A percentile compares a stretch with the other conserved stretches of the same genome.
Evolutionary conservation across 2,888 invertebrate species (phyloP).

Genomic region (Catonia carolina): DNA sequence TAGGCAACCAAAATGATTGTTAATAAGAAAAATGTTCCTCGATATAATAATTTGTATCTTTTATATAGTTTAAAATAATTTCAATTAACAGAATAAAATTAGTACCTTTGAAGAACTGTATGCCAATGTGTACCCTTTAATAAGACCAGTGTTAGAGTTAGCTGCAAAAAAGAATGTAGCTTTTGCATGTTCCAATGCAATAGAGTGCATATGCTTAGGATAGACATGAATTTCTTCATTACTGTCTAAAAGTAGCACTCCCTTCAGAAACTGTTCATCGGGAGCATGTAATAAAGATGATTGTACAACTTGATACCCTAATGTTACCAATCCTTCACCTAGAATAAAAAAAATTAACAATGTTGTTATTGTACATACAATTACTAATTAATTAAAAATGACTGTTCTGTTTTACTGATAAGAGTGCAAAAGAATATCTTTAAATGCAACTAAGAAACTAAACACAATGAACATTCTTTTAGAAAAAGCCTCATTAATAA

Average conservation of each 20-base stretch:
- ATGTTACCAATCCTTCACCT: constrained; percentile 47
- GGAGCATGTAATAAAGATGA: constrained; percentile 61
- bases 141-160: constrained; percentile 49
- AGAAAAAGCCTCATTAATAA: too few species aligned
- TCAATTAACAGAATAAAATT: too few species aligned
- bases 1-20: too few species aligned
- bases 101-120: constrained; percentile 38
- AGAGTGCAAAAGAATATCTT: not conserved
- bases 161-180: constrained; percentile 59
- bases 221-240: constrained; percentile 60
- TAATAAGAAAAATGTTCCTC: too few species aligned
- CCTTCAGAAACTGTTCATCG: constrained; percentile 68
- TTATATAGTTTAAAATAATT: too few species aligned
- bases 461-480: not conserved
- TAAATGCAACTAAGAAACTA: not conserved
- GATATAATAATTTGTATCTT: too few species aligned
- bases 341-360: not conserved
- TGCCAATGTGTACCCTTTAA: constrained; percentile 56
- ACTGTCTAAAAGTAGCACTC: constrained; percentile 66
- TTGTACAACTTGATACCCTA: constrained; percentile 67
- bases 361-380: not conserved
- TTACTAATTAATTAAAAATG: not conserved
- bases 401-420: not conserved
- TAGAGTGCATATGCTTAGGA: constrained; percentile 50
- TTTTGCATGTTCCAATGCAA: constrained; percentile 48